Evolutionary conservation across 2,888 invertebrate species (phyloP), one percentile per base, ranked within the genome.

Genomic region (Amphipyra tragopoginis): DNA sequence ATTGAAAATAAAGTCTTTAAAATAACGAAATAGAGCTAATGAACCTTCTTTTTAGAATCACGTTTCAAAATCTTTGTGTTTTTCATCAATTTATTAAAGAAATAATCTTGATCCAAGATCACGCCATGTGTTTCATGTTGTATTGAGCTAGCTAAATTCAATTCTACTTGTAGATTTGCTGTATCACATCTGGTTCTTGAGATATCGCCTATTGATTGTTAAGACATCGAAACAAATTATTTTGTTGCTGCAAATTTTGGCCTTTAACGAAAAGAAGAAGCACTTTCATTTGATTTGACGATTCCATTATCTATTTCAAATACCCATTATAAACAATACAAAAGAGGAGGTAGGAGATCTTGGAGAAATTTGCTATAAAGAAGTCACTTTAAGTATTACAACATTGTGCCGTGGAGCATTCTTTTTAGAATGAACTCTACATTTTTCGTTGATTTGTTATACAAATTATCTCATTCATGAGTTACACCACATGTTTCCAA

Each of bases 81-180:
- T 26, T 47, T 39, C 10, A n/a, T 21, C 0, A 26, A 50, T 47
- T 56, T 50, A 42, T 56, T 43, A 13, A 29, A 60, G 15, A 56
- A 50, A 54, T 21, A 51, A 44, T 14, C 3, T 43, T 14, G 0
- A 11, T n/a, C 2, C 9, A 5, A 7, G 10, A 61, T 47, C 42
- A 6, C 0, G 7, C 33, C 13, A 67, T 44, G 0, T 54, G 61
- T 48, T 54, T 2, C 14, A 10, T 14, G 42, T 29, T 48, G 8
- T 11, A 14, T 11, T 9, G 7, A 2, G 26, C 5, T 29, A 50
- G 44, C 21, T 15, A 4, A 55, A 72, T 42, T 34, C 38, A 47
- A 67, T 55, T 57, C 56, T 38, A 42, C 34, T 54, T 13, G 48
- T 47, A 71, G 53, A 57, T 14, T 57, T 33, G n/a, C 8, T 3